These are phyloP conservation scores for Hydrotaea diabolus DNA, from an alignment of 2,888 invertebrate species.

Conservation along the genomic window DNA sequence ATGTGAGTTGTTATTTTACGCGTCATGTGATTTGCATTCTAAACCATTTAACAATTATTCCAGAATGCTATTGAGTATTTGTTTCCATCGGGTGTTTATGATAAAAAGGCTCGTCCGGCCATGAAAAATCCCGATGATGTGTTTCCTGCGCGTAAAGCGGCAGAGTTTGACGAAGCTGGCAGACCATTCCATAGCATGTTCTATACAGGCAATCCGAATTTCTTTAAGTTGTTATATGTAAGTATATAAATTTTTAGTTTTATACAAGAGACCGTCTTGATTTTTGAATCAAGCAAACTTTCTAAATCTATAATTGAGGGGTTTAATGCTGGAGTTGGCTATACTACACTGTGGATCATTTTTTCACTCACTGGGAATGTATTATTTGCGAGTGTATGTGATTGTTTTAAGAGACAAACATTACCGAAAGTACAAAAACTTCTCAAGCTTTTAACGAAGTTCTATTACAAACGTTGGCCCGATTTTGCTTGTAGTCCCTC, in stretches of 20 bases:
- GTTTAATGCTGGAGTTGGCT: too few relatives aligned
- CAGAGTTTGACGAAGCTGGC: conserved; percentile 94
- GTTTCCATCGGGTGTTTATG: conserved; percentile 96
- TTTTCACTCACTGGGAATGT: too few relatives aligned
- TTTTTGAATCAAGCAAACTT: too few relatives aligned
- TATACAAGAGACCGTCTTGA: too few relatives aligned
- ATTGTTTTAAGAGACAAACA: too few relatives aligned
- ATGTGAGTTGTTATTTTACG: conserved; percentile 82
- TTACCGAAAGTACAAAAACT: too few relatives aligned
- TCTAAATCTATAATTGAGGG: too few relatives aligned
- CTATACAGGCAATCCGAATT: conserved; percentile 94
- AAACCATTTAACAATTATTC: not conserved
- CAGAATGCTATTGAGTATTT: conserved; percentile 94
- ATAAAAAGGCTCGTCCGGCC: conserved; percentile 91
- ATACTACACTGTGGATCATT: too few relatives aligned
- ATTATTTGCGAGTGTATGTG: too few relatives aligned
- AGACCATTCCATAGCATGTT: conserved; percentile 95
- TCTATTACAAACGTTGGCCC: too few relatives aligned
- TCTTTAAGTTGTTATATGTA: conserved; percentile 91
- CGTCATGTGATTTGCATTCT: not conserved
- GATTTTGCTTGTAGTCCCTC: too few relatives aligned
- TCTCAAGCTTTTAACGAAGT: too few relatives aligned
- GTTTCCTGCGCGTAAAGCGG: conserved; percentile 91
- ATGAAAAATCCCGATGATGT: conserved; percentile 95
- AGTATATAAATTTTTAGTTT: conserved; percentile 73